Base-by-base conservation (phyloP, 30 jellyfish, hydroid and myxozoan species). In the Pelagia noctiluca region DNA sequence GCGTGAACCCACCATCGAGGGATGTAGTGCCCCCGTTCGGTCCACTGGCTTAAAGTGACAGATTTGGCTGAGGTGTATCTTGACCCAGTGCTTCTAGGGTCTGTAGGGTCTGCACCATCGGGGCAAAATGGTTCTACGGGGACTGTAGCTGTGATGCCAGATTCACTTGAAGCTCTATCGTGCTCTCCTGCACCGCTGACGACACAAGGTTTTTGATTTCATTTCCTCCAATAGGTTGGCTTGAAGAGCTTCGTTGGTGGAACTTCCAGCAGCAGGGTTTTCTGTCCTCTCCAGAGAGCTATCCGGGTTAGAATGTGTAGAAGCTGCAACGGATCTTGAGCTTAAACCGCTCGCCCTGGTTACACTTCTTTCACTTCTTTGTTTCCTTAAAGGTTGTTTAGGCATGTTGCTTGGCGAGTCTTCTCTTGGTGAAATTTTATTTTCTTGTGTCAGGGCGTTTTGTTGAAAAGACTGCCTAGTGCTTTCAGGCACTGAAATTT, bases 1-100 rank as follows among this genome's bases (percentile, higher is more conserved):
- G 78, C 60, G 78, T 65, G 52, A 65, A 65, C 16, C 78, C 78
- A 65, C 35, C 78, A 42, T 42, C 57, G 8, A 16, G 16, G 57
- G 57, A 16, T 5, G 57, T 16, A 42, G 16, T 42, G n/a, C n/a
- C n/a, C n/a, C 57, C 16, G 57, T 5, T 5, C 8, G 16, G 57
- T 8, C 57, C 8, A 5, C 57, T 42, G 57, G 57, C n/a, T n/a
- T n/a, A n/a, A n/a, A n/a, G n/a, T n/a, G n/a, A n/a, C n/a, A n/a
- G n/a, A n/a, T n/a, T n/a, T n/a, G n/a, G n/a, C n/a, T n/a, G n/a
- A n/a, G n/a, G n/a, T n/a, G n/a, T n/a, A n/a, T n/a, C n/a, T n/a
- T n/a, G 57, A 42, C 16, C 57, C 57, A 8, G 16, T 42, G 57
- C 57, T 42, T 42, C 16, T 16, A 16, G 16, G 16, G 8, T 42